A percentile compares a stretch with the other conserved stretches of the same genome.
These are phyloP conservation scores for Psophia crepitans DNA, from an alignment of 2,113 vertebrate genomes.

Conservation along the genomic window DNA sequence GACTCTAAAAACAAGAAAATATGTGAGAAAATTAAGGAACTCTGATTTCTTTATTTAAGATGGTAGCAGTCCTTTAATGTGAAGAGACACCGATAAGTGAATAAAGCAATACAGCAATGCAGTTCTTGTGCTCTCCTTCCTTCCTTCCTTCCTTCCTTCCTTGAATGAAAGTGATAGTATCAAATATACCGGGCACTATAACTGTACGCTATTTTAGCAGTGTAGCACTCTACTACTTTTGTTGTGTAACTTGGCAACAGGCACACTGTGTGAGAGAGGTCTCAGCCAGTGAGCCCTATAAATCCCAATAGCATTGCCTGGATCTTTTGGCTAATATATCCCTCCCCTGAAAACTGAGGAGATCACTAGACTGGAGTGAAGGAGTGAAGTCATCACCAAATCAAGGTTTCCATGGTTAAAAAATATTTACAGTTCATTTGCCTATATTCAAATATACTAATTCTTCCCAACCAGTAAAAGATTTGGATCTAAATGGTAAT, in stretches of 20 bases:
- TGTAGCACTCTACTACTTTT: background rate
- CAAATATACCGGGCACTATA: background rate
- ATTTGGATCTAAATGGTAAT: background rate
- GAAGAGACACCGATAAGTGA: background rate
- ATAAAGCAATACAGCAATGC: background rate
- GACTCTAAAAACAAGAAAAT: background rate
- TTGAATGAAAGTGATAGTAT: background rate
- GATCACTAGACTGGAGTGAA: background rate
- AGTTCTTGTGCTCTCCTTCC: background rate
- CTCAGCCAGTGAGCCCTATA: background rate
- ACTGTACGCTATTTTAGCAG: background rate
- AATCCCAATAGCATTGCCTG: background rate
- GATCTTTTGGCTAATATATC: background rate
- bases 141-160: background rate
- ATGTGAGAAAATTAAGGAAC: background rate
- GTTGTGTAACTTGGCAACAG: background rate
- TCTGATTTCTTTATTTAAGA: background rate
- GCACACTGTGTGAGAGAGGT: background rate
- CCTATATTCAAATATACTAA: background rate
- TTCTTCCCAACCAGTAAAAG: background rate
- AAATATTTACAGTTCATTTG: conserved; percentile 3
- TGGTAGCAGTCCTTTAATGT: background rate
- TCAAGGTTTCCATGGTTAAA: background rate
- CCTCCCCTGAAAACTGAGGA: background rate
- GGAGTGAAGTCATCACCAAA: background rate